phyloP scores from a whole-genome alignment of 2,113 vertebrate species.

The Rhombomys opimus region DNA sequence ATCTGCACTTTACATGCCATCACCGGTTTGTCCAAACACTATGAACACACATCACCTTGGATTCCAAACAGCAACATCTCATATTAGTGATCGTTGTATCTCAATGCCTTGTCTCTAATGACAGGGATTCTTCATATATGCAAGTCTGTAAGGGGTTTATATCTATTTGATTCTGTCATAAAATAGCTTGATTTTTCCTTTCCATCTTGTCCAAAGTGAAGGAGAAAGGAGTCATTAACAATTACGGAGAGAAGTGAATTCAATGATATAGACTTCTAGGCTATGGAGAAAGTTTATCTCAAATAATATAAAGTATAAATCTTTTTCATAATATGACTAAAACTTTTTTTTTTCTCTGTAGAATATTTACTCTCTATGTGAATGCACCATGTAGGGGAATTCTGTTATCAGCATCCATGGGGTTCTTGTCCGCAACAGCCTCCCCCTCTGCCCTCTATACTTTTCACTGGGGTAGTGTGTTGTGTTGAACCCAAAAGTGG shows the following conservation, averaged over 20 bases:
- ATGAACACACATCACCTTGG: slow-evolving; percentile 54
- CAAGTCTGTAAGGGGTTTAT: slow-evolving; percentile 42
- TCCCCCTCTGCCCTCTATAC: background rate
- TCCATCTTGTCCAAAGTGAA: background rate
- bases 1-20: background rate
- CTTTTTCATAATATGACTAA: background rate
- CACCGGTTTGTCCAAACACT: background rate
- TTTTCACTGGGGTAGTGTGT: background rate
- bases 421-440: rapidly evolving
- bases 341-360: background rate
- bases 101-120: slow-evolving; percentile 60
- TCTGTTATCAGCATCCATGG: rapidly evolving
- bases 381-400: background rate
- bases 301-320: background rate
- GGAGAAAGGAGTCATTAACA: background rate
- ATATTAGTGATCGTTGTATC: slow-evolving; percentile 23
- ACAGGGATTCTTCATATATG: slow-evolving; percentile 48
- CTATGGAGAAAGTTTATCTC: background rate
- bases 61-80: slow-evolving; percentile 42
- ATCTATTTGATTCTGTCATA: slow-evolving; percentile 28
- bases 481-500: background rate
- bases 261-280: background rate
- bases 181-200: slow-evolving; percentile 30
- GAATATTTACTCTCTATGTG: background rate
- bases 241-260: background rate